Base-by-base conservation (phyloP, 2,797 vertebrate species). In the Podarcis siculus region DNA sequence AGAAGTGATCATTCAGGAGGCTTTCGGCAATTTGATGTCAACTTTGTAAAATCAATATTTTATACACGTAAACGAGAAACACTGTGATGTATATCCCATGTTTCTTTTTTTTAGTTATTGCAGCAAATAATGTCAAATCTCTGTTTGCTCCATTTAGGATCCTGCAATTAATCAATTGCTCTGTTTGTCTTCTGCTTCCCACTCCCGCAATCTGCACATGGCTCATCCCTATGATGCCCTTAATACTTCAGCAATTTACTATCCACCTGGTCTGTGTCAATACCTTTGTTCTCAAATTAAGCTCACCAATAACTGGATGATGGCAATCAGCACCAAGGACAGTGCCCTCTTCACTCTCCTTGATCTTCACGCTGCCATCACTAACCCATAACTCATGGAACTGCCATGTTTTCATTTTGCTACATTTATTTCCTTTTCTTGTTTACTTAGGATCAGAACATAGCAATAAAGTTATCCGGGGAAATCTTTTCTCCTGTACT, bases 361-460 rank as follows among this genome's bases (percentile, higher is more conserved):
- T 83, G 7, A 76, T 93, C 42, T 90, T 49, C 64, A 39, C 42
- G 4, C 85, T 15, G 15, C 2, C 0, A 21, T 90, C 87, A 71
- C 90, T 86, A 86, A 82, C 61, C 85, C 3, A 61, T 86, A 17
- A 67, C 83, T 93, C 71, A 86, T 67, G 81, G 5, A 32, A 1
- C 55, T 93, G 91, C 89, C 66, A 90, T 19, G 9, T 21, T 55
- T 92, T 87, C 45, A 13, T 69, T 92, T 10, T 85, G 39, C 61
- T 91, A n/a, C n/a, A 79, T 32, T 83, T n/a, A 79, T 25, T 91
- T 90, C 87, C 89, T 61, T 55, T 77, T 71, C 72, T 92, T 73
- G 77, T 23, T 30, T 39, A 25, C 77, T 17, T 66, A 49, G 58
- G 30, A 32, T 30, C 23, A 49, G 67, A 80, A 89, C 45, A 81